phyloP scores from a whole-genome alignment of 2,888 invertebrate genomes.

The Chloromyia formosa region DNA sequence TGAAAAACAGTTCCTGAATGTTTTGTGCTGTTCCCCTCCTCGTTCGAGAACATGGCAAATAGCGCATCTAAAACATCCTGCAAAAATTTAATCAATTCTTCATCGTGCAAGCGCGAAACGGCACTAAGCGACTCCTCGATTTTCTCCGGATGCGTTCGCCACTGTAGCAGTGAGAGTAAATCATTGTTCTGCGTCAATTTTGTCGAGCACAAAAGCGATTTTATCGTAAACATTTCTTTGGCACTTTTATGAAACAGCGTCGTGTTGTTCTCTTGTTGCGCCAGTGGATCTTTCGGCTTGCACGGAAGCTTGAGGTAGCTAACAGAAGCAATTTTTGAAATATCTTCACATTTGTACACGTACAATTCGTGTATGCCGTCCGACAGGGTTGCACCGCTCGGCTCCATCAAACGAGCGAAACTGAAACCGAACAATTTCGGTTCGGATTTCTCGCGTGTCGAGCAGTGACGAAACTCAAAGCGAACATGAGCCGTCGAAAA shows the following conservation, averaged over 20 bases:
- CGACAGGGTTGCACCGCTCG: slow-evolving; percentile 86
- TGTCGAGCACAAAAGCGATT: slow-evolving; percentile 91
- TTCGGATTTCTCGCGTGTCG: slow-evolving; percentile 89
- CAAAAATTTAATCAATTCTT: slow-evolving; percentile 93
- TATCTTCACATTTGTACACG: slow-evolving; percentile 92
- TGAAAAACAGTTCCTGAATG: slow-evolving; percentile 92
- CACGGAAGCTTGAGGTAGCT: slow-evolving; percentile 73
- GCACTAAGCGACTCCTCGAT: slow-evolving; percentile 86
- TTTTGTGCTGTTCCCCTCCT: slow-evolving; percentile 88
- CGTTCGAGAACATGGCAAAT: slow-evolving; percentile 92
- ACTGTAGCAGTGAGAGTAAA: slow-evolving; percentile 85
- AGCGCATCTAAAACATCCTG: slow-evolving; percentile 93
- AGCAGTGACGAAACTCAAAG: slow-evolving; percentile 92
- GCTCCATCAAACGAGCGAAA: slow-evolving; percentile 89
- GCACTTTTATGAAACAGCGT: slow-evolving; percentile 78
- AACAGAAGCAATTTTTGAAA: slow-evolving; percentile 66
- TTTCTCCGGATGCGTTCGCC: slow-evolving; percentile 88
- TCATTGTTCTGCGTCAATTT: slow-evolving; percentile 96
- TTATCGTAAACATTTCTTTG: slow-evolving; percentile 84
- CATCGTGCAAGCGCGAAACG: slow-evolving; percentile 83
- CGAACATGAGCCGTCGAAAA: slow-evolving; percentile 92
- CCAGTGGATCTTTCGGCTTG: slow-evolving; percentile 70
- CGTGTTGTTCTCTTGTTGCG: slow-evolving; percentile 62
- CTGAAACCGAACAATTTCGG: slow-evolving; percentile 92
- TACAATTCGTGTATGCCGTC: slow-evolving; percentile 90